phyloP scores from a whole-genome alignment of 2,797 vertebrate species.

The Fistularia commersonii region DNA sequence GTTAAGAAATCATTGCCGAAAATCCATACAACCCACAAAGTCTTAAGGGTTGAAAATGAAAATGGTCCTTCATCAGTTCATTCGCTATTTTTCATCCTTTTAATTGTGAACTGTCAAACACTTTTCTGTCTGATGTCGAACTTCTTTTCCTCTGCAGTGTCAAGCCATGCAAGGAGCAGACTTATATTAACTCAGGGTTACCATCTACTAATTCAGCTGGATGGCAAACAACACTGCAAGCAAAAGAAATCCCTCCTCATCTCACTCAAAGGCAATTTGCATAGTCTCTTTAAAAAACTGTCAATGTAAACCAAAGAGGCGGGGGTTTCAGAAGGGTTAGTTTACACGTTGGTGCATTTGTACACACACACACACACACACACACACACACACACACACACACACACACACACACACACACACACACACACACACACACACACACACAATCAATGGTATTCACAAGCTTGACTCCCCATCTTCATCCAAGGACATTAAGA shows the following conservation, averaged over 20 bases:
- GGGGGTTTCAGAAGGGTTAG: not conserved
- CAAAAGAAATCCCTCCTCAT: slow-evolving; percentile 6
- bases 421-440: slow-evolving; percentile 21
- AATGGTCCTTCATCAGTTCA: slow-evolving; percentile 23
- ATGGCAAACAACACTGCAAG: slow-evolving; percentile 38
- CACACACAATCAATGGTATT: slow-evolving; percentile 12
- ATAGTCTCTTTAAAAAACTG: slow-evolving; percentile 26
- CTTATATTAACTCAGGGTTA: slow-evolving; percentile 10
- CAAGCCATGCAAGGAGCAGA: slow-evolving; percentile 20
- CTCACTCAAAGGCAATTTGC: slow-evolving; percentile 15
- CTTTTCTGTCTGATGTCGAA: slow-evolving; percentile 13
- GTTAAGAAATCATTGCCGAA: slow-evolving; percentile 47
- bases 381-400: not conserved
- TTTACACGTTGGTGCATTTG: slow-evolving; percentile 7
- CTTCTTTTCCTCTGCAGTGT: slow-evolving; percentile 32
- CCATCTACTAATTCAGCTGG: slow-evolving; percentile 29
- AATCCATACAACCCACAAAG: slow-evolving; percentile 32
- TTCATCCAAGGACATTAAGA: slow-evolving; percentile 62
- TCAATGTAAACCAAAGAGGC: slow-evolving; percentile 2
- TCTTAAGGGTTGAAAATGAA: slow-evolving; percentile 37
- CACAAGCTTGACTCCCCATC: slow-evolving; percentile 42
- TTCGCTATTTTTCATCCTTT: slow-evolving; percentile 6
- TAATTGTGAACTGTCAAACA: slow-evolving; percentile 11
- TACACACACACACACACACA: slow-evolving; percentile 12
- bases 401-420: slow-evolving; percentile 19